phyloP scores from a whole-genome alignment of 2,888 invertebrate genomes.

The Junonia oenone region DNA sequence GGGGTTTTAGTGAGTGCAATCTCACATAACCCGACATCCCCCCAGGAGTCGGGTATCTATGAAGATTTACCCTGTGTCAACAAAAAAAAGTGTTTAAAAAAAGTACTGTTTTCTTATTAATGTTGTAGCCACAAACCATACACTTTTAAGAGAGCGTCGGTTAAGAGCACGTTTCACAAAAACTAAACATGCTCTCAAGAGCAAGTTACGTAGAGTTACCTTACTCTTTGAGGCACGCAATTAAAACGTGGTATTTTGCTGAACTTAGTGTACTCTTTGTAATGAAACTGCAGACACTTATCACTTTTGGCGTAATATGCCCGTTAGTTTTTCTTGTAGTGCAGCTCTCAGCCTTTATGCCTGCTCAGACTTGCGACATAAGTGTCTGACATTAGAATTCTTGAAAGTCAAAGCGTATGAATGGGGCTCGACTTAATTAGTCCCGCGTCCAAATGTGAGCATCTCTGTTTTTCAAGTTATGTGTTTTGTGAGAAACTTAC shows the following conservation, averaged over 20 bases:
- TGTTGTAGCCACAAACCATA: background rate
- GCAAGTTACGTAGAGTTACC: background rate
- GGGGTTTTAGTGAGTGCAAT: too few species aligned
- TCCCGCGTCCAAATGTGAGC: too few species aligned
- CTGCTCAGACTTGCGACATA: background rate
- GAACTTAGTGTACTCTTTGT: background rate
- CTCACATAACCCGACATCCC: too few species aligned
- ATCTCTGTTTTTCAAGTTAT: too few species aligned
- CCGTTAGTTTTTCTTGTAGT: background rate
- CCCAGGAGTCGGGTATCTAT: too few species aligned
- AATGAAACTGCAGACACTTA: slow-evolving; percentile 2
- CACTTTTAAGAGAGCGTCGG: background rate
- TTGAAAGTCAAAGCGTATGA: background rate
- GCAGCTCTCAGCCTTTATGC: background rate
- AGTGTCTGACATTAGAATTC: background rate
- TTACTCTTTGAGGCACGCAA: background rate
- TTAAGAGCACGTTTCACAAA: background rate
- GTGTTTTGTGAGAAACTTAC: too few species aligned
- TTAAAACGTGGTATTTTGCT: background rate
- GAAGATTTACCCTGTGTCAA: too few species aligned
- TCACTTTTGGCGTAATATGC: background rate
- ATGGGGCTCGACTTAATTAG: background rate
- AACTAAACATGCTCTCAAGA: background rate
- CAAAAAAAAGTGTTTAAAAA: background rate
- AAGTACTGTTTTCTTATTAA: background rate